These are phyloP conservation scores for Vimba vimba DNA, from an alignment of 2,113 vertebrate species.

Conservation along the genomic window DNA sequence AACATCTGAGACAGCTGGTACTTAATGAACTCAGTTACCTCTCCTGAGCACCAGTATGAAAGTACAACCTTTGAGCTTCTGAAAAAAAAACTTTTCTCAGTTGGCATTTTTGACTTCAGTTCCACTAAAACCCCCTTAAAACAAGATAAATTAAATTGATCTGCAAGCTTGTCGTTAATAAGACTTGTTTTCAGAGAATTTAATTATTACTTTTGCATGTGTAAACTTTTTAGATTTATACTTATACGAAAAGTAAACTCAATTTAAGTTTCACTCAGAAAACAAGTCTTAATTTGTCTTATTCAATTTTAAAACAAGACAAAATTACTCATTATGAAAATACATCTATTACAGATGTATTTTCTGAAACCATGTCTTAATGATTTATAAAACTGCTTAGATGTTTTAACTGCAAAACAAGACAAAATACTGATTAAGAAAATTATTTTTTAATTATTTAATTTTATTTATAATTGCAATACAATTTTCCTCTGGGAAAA, in stretches of 20 bases:
- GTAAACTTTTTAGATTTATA: background rate
- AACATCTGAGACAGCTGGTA: background rate
- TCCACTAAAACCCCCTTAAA: background rate
- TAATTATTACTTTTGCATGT: background rate
- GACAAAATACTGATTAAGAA: background rate
- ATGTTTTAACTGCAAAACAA: background rate
- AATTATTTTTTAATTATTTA: background rate
- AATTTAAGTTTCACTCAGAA: background rate
- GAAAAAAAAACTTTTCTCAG: background rate
- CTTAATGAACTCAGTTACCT: background rate
- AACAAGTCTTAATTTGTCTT: background rate
- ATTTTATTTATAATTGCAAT: background rate
- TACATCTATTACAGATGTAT: background rate
- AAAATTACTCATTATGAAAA: background rate
- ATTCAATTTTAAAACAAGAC: background rate
- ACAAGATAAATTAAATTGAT: constrained; percentile 11
- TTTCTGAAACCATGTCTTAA: background rate
- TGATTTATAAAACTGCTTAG: background rate
- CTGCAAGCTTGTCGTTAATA: background rate
- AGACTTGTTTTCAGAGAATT: background rate
- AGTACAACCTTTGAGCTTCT: background rate
- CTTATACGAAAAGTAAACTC: background rate
- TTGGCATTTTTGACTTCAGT: background rate
- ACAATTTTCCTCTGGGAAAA: background rate
- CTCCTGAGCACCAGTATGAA: background rate